Evolutionary conservation across 2,797 vertebrate species (phyloP).

Genomic region (Echeneis naucrates): DNA sequence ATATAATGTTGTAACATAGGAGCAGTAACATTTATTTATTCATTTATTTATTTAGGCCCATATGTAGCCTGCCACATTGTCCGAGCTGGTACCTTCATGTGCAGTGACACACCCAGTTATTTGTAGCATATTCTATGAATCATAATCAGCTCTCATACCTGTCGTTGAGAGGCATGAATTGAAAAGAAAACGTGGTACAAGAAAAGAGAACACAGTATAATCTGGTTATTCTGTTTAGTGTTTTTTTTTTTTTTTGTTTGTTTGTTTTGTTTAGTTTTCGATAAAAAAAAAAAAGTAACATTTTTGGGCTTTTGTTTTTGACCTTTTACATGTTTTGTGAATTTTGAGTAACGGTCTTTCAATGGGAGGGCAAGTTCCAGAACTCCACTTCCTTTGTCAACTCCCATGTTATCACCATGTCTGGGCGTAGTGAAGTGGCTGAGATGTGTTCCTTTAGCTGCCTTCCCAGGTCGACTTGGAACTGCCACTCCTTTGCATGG

Average conservation of each 20-base stretch:
- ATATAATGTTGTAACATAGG: neutral
- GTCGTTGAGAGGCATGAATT: constrained; percentile 21
- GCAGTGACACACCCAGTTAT: neutral
- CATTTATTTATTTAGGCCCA: no score
- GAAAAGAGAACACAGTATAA: constrained; percentile 10
- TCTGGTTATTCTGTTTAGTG: constrained; percentile 31
- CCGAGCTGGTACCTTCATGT: neutral
- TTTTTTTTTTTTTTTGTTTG: constrained; percentile 37
- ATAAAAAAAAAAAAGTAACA: no score
- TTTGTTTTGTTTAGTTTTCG: no score
- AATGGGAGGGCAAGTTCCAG: no score
- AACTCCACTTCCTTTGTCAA: no score
- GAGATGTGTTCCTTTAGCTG: no score
- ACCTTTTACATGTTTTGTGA: constrained; percentile 51
- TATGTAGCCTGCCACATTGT: neutral
- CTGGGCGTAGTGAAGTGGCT: no score
- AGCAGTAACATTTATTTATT: neutral
- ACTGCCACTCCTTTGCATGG: no score
- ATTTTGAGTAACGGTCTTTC: no score
- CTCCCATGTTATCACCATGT: no score
- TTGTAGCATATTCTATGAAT: constrained; percentile 5
- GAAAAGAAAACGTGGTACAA: constrained; percentile 1
- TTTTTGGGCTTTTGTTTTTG: constrained; percentile 44
- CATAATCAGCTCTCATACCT: constrained; percentile 23
- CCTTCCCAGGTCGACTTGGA: no score